phyloP scores from a whole-genome alignment of 2,888 invertebrate species.

The Aplocera efformata region DNA sequence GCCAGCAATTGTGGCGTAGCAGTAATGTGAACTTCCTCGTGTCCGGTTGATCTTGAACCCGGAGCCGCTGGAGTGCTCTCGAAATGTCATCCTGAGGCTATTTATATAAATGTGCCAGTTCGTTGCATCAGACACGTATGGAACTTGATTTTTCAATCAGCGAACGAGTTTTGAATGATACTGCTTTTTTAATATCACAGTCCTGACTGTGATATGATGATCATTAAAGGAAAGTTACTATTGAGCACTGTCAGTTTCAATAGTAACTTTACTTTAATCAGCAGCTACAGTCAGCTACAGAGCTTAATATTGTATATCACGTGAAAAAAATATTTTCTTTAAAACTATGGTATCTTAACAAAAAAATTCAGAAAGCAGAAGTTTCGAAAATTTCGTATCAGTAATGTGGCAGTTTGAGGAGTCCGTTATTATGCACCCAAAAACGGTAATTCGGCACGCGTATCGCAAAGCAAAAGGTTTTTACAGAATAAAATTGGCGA shows the following conservation, averaged over 20 bases:
- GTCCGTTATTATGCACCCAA: slow-evolving; percentile 14
- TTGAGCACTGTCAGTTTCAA: too few species aligned
- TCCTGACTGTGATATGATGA: too few species aligned
- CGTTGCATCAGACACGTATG: slow-evolving; percentile 5
- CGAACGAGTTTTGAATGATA: too few species aligned
- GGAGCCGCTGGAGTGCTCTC: slow-evolving; percentile 33
- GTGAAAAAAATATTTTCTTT: too few species aligned
- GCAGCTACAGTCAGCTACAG: too few species aligned
- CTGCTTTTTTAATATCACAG: too few species aligned
- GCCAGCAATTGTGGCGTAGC: slow-evolving; percentile 10
- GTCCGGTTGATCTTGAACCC: slow-evolving; percentile 29
- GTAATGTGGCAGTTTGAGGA: slow-evolving; percentile 10
- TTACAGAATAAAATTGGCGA: slow-evolving; percentile 7
- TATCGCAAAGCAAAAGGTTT: background rate
- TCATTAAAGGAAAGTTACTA: too few species aligned
- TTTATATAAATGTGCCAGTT: slow-evolving; percentile 17
- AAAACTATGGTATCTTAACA: too few species aligned
- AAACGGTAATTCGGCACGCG: slow-evolving; percentile 11
- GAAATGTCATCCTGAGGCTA: slow-evolving; percentile 9
- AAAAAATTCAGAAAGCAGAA: background rate
- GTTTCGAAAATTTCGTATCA: slow-evolving; percentile 9
- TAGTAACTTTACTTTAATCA: too few species aligned
- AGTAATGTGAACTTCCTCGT: slow-evolving; percentile 26
- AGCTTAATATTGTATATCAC: too few species aligned
- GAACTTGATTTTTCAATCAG: background rate